phyloP scores from a whole-genome alignment of 2,888 invertebrate species.

The Cataglyphis altisquamis region DNA sequence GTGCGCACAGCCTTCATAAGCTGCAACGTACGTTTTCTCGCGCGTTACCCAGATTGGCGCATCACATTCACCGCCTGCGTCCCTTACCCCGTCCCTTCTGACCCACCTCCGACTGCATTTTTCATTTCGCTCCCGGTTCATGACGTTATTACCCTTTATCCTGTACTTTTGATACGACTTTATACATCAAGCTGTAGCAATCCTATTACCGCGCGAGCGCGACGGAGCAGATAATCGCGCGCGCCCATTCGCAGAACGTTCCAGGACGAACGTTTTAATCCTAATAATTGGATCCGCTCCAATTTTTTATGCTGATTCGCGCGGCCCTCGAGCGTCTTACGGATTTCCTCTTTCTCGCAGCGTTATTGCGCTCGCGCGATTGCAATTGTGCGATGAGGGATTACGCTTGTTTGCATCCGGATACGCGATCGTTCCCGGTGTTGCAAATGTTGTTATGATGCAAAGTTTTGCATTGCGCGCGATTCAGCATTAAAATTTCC shows the following conservation, averaged over 20 bases:
- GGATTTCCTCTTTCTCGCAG: slow-evolving; percentile 4
- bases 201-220: slow-evolving; percentile 64
- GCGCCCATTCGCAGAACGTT: slow-evolving; percentile 31
- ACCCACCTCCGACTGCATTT: slow-evolving; percentile 57
- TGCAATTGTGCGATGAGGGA: slow-evolving; percentile 40
- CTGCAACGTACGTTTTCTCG: slow-evolving; percentile 50
- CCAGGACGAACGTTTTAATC: slow-evolving; percentile 64
- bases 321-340: slow-evolving; percentile 10
- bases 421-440: slow-evolving; percentile 11
- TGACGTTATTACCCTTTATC: slow-evolving; percentile 67
- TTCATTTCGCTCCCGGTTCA: slow-evolving; percentile 61
- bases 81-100: slow-evolving; percentile 33
- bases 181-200: slow-evolving; percentile 64
- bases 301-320: slow-evolving; percentile 65
- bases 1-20: slow-evolving; percentile 27
- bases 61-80: slow-evolving; percentile 61
- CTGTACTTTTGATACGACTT: slow-evolving; percentile 68
- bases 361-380: slow-evolving; percentile 17
- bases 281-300: slow-evolving; percentile 60
- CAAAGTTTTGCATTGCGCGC: slow-evolving; percentile 6
- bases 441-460: slow-evolving; percentile 33
- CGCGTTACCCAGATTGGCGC: slow-evolving; percentile 62
- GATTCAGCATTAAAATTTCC: slow-evolving; percentile 36
- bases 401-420: slow-evolving; percentile 40
- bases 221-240: slow-evolving; percentile 63